A percentile compares a stretch with the other conserved stretches of the same genome.
Conservation (phyloP, 2,888 invertebrate genomes). For the Cheilosia vernalis region DNA sequence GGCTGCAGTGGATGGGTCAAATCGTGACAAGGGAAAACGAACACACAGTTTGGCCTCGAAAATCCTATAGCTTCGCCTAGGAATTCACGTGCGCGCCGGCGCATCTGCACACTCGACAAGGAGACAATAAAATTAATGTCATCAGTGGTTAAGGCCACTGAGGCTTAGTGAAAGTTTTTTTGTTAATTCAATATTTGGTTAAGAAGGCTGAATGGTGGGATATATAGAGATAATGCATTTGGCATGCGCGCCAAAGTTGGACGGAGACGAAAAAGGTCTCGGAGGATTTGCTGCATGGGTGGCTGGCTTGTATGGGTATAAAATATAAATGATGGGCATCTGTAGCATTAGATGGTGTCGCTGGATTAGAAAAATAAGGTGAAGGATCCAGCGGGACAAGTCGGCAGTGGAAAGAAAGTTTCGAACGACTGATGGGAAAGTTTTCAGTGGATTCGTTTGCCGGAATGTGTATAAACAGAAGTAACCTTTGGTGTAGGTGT, state of each 20-base stretch:
- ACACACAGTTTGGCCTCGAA: conserved; percentile 39
- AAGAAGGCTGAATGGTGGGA: neutral
- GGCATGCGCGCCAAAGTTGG: conserved; percentile 9
- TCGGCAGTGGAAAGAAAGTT: conserved; percentile 44
- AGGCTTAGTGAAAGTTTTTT: conserved; percentile 63
- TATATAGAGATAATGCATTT: conserved; percentile 30
- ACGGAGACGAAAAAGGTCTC: conserved; percentile 8
- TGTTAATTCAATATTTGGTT: conserved; percentile 42
- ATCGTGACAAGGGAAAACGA: conserved; percentile 71
- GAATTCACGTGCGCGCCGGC: conserved; percentile 47
- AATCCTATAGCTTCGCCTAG: conserved; percentile 6
- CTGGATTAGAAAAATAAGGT: conserved; percentile 37
- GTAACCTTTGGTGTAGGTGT: neutral
- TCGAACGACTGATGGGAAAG: conserved; percentile 38
- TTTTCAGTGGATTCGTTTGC: neutral
- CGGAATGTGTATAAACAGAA: neutral
- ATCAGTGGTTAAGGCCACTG: conserved; percentile 22
- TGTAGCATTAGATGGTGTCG: conserved; percentile 25
- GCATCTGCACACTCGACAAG: conserved; percentile 21
- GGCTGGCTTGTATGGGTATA: conserved; percentile 6
- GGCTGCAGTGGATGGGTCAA: conserved; percentile 30
- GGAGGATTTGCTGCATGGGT: conserved; percentile 8
- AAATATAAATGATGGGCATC: conserved; percentile 43
- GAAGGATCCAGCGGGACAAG: conserved; percentile 28
- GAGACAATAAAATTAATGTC: conserved; percentile 56